Percentiles rank a stretch among this genome's conserved stretches.
These are phyloP conservation scores for Sceloporus undulatus DNA, from an alignment of 2,113 vertebrate species.

Conservation along the genomic window DNA sequence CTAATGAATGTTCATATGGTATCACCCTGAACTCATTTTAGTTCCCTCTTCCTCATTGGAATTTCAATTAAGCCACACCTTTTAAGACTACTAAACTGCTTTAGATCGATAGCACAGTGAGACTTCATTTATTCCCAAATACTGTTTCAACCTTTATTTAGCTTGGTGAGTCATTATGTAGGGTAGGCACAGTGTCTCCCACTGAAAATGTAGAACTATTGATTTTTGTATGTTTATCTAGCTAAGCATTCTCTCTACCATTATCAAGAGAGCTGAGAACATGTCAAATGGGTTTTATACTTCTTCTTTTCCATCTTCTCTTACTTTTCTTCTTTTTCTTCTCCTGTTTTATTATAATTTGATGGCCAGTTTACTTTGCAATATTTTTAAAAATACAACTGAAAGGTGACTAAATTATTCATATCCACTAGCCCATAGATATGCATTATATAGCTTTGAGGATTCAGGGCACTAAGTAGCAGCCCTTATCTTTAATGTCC, in stretches of 20 bases:
- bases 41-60: background rate
- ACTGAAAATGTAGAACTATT: conserved; percentile 65
- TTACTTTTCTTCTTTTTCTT: conserved; percentile 16
- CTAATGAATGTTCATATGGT: conserved; percentile 15
- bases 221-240: conserved; percentile 64
- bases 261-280: conserved; percentile 50
- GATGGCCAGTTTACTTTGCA: conserved; percentile 71
- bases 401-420: conserved; percentile 68
- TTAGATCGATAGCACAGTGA: conserved; percentile 47
- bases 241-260: conserved; percentile 62
- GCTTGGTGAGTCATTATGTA: conserved; percentile 45
- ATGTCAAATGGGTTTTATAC: conserved; percentile 39
- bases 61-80: conserved; percentile 31
- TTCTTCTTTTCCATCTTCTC: conserved; percentile 25
- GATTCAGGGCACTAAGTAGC: conserved; percentile 62
- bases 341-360: conserved; percentile 59
- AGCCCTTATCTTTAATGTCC: conserved; percentile 61
- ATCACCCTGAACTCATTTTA: conserved; percentile 21
- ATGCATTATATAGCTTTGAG: conserved; percentile 55
- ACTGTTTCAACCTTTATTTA: conserved; percentile 50
- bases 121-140: conserved; percentile 43
- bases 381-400: conserved; percentile 69
- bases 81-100: conserved; percentile 51
- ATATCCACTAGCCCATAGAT: conserved; percentile 46
- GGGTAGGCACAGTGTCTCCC: conserved; percentile 55